Evolutionary conservation across 2,797 vertebrate genomes (phyloP).

Genomic region (Atherinosoma microstoma): DNA sequence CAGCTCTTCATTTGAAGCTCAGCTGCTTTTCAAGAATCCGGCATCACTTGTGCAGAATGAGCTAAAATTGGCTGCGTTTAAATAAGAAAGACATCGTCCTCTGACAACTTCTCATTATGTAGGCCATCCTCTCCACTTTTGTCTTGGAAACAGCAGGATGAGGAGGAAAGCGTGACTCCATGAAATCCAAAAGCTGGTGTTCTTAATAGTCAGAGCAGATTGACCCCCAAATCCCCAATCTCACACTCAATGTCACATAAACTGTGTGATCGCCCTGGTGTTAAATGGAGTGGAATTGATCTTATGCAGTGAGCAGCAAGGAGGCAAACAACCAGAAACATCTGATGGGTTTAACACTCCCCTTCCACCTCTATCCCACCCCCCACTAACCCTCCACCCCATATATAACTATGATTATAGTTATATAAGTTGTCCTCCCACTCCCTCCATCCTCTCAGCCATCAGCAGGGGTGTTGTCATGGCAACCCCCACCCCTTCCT

Average conservation of each 20-base stretch:
- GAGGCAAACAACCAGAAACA: slow-evolving; percentile 58
- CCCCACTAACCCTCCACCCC: neutral
- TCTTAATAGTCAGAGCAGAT: slow-evolving; percentile 37
- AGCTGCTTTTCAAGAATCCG: slow-evolving; percentile 42
- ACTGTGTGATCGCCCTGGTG: slow-evolving; percentile 60
- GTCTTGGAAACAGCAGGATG: slow-evolving; percentile 29
- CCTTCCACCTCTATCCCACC: neutral
- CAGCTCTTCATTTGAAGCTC: slow-evolving; percentile 14
- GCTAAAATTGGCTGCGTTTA: slow-evolving; percentile 57
- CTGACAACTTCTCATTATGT: slow-evolving; percentile 58
- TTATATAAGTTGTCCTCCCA: slow-evolving; percentile 85
- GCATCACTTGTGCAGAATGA: slow-evolving; percentile 6
- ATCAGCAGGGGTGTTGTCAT: slow-evolving; percentile 81
- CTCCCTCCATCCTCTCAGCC: slow-evolving; percentile 71
- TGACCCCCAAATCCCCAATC: slow-evolving; percentile 1
- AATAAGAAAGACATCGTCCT: slow-evolving; percentile 29
- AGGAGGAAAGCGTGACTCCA: slow-evolving; percentile 15
- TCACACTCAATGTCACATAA: slow-evolving; percentile 69
- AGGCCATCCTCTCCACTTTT: slow-evolving; percentile 50
- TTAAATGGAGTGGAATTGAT: slow-evolving; percentile 77
- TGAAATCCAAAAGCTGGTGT: slow-evolving; percentile 53
- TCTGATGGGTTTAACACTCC: slow-evolving; percentile 62
- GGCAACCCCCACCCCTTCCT: slow-evolving; percentile 75
- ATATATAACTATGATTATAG: slow-evolving; percentile 66
- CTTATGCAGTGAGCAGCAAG: slow-evolving; percentile 68